Evolutionary conservation across 1,140 invertebrate genomes (phyloP), one percentile per base, ranked within the genome.

Genomic region (Caenorhabditis brenneri): DNA sequence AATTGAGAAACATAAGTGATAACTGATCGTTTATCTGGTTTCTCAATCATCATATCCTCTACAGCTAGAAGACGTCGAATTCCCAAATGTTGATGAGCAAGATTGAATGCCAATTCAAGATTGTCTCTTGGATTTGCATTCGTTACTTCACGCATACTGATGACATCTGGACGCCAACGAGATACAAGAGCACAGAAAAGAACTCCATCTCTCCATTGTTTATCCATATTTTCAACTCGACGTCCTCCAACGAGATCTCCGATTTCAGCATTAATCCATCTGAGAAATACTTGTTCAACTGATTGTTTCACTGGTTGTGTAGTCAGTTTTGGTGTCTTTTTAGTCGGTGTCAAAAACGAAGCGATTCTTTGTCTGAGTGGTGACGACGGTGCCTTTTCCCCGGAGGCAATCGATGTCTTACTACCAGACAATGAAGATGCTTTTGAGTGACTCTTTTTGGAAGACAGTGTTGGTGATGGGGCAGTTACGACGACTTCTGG

Each of bases 1-100:
- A 99, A 99, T 92, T 99, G 96, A 48, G 97, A 96, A 53, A 99
- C 96, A 91, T 99, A 99, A 36, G 97, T 99, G 96, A 99, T 99
- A 86, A 99, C 96, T 42, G 96, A 98, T 91, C 96, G 96, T 91
- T 99, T 97, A 92, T 99, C 97, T 10, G 97, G 97, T 90, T 95
- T 95, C 19, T 95, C 94, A 16, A 98, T 96, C 92, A 99, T 96
- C 33, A 99, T 96, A 92, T 99, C 97, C 84, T 88, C 84, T 39
- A 84, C 84, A 81, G 93, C 93, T 91, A 93, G 97, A 96, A 36
- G 96, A 94, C 91, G 98, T 96, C 29, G 98, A 92, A 15, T 97
- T 58, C 96, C 96, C 22, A 99, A 92, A 89, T 98, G 95, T 69
- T 92, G 93, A 92, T 98, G 96, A 49, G 97, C 97, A 16, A 97